Base-by-base conservation (phyloP, 53 echinoderm and acorn worm species). In the Arbacia lixula region DNA sequence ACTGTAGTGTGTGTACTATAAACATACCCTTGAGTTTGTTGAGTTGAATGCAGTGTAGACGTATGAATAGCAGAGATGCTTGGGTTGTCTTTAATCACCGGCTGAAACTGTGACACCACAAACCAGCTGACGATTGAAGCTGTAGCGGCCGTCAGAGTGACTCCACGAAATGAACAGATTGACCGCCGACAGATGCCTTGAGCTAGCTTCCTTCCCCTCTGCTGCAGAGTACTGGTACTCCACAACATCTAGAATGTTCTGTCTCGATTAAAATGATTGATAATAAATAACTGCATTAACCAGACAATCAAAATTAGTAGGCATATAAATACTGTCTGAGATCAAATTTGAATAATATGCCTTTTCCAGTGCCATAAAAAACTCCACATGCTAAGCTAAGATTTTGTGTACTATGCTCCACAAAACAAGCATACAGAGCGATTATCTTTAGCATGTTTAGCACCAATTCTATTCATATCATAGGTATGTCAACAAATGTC, bases 71-170 rank as follows among this genome's bases (percentile, higher is more conserved):
- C 3, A 37, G 78, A 78, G 22, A n/a, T 22, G 5, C 12, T 4
- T 2, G 26, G 26, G 24, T 57, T 19, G 60, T 27, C 43, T 21
- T 51, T 33, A 25, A 39, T 57, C 22, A 14, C 17, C 1, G 60
- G 29, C 24, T 36, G 78, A 0, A 78, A 60, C 6, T 56, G 34
- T 5, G 78, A 26, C 4, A 58, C 78, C 26, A 78, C 60, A 40
- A 78, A 78, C 78, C 78, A 78, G 12, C 78, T 26, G 0, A 78
- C 10, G 38, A 78, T 57, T 57, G 78, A 78, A 55, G 78, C 78
- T 2, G 78, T 26, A 6, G 78, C 60, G 6, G 78, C 60, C 4
- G 60, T 30, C 10, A 78, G 57, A 11, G 78, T 78, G 14, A 74
- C 27, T 14, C 69, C 42, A 11, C 41, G 46, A 11, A 67, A 4